Evolutionary conservation across 2,888 invertebrate genomes (phyloP).

Genomic region (Pelosia muscerda): DNA sequence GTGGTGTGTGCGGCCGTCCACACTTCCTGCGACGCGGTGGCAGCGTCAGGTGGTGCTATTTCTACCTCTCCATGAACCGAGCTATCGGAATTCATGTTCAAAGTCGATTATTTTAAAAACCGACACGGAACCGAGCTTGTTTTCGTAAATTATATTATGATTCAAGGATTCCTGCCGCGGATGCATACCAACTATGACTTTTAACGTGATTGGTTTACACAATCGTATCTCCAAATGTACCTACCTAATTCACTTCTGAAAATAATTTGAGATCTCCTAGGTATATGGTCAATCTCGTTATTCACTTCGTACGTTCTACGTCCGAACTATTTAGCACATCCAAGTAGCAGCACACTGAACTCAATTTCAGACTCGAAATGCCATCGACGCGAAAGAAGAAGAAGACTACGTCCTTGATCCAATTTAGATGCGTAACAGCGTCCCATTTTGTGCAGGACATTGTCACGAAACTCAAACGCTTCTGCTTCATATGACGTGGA

Average conservation of each 20-base stretch:
- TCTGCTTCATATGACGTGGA: conserved; percentile 72
- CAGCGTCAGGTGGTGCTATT: conserved; percentile 78
- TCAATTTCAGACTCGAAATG: too few species aligned
- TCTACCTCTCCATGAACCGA: conserved; percentile 78
- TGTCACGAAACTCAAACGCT: conserved; percentile 66
- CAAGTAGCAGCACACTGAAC: too few species aligned
- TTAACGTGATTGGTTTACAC: conserved; percentile 46
- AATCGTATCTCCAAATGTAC: conserved; percentile 22
- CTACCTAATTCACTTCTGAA: conserved; percentile 29
- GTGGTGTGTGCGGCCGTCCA: conserved; percentile 66
- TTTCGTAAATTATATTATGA: conserved; percentile 53
- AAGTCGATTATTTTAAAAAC: conserved; percentile 77
- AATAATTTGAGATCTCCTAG: conserved; percentile 24
- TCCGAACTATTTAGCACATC: too few species aligned
- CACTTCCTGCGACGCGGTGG: conserved; percentile 73
- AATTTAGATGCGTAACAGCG: conserved; percentile 64
- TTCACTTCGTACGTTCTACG: too few species aligned
- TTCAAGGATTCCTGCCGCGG: conserved; percentile 53
- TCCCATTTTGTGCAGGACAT: conserved; percentile 66
- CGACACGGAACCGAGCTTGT: conserved; percentile 48
- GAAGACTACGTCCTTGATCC: conserved; percentile 64
- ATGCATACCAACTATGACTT: conserved; percentile 42
- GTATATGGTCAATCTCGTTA: conserved; percentile 22
- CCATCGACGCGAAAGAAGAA: too few species aligned
- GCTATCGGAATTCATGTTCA: conserved; percentile 76